These are phyloP conservation scores for Metridium senile DNA, from an alignment of 92 coral and sea anemone genomes.

Conservation along the genomic window DNA sequence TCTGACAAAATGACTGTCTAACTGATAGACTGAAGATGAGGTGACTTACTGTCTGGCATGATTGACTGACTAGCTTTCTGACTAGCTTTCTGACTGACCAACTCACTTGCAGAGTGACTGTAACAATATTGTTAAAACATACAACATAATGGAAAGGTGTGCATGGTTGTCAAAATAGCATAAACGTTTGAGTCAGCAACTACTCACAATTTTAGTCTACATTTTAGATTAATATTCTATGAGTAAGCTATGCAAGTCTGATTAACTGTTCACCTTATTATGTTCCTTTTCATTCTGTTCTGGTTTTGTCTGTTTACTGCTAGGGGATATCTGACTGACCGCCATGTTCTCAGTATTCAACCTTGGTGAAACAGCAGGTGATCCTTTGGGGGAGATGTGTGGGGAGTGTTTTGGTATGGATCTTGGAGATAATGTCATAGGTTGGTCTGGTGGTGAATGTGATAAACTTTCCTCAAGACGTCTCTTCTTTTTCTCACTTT, in stretches of 20 bases:
- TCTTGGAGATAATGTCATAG: slow-evolving; percentile 9
- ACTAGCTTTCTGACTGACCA: too few species aligned
- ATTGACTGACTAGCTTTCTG: too few species aligned
- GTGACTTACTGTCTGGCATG: too few species aligned
- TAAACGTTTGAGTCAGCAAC: too few species aligned
- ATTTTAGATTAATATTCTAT: too few species aligned
- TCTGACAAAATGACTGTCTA: too few species aligned
- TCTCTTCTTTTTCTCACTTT: slow-evolving; percentile 27
- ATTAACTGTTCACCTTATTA: neutral
- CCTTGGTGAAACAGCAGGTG: slow-evolving; percentile 35
- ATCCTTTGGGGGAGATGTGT: slow-evolving; percentile 42
- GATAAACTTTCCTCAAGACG: slow-evolving; percentile 13
- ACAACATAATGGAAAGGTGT: neutral
- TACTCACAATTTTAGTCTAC: too few species aligned
- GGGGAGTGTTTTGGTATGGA: slow-evolving; percentile 38
- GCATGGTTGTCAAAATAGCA: neutral
- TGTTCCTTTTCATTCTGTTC: neutral
- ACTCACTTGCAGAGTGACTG: too few species aligned
- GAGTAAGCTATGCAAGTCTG: too few species aligned
- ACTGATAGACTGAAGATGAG: too few species aligned
- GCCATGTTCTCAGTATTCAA: neutral
- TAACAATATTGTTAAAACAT: too few species aligned
- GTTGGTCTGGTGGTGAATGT: slow-evolving; percentile 11
- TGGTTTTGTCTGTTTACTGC: neutral
- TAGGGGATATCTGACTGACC: neutral